Conservation (phyloP, 37 sponge, comb jelly and placozoan genomes). For the Chondrilla cf. caribensis region DNA sequence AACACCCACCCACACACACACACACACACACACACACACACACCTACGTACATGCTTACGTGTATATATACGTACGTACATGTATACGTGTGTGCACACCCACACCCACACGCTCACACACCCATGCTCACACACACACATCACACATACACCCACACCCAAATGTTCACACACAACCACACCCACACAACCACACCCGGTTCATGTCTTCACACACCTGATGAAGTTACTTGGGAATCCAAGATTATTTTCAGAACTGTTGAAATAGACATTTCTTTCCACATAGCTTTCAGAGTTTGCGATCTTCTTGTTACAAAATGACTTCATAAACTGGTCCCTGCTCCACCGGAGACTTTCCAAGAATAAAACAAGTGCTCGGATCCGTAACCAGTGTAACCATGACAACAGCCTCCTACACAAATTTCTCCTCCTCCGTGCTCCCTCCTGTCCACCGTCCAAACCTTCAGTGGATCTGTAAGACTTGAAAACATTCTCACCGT, state of each 20-base stretch:
- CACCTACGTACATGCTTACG: too few relatives aligned
- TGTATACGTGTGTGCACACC: neutral
- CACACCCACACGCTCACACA: neutral
- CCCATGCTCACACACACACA: neutral
- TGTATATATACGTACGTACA: neutral
- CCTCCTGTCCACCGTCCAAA: neutral
- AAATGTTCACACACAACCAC: neutral
- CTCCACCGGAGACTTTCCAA: neutral
- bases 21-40: too few relatives aligned
- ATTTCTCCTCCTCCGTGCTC: neutral
- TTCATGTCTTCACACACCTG: constrained; percentile 11
- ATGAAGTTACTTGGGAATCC: constrained; percentile 54
- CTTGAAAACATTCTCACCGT: neutral
- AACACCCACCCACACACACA: too few relatives aligned
- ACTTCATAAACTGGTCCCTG: neutral
- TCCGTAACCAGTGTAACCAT: neutral
- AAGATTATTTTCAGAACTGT: constrained; percentile 25
- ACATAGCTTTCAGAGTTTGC: neutral
- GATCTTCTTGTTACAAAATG: neutral
- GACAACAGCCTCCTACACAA: neutral
- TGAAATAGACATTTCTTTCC: constrained; percentile 29
- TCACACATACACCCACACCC: too few relatives aligned
- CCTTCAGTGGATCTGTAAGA: neutral
- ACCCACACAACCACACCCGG: too few relatives aligned
- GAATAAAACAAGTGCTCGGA: neutral